phyloP scores from a whole-genome alignment of 1,140 invertebrate genomes.

The Pseudomyrmex cubaensis region DNA sequence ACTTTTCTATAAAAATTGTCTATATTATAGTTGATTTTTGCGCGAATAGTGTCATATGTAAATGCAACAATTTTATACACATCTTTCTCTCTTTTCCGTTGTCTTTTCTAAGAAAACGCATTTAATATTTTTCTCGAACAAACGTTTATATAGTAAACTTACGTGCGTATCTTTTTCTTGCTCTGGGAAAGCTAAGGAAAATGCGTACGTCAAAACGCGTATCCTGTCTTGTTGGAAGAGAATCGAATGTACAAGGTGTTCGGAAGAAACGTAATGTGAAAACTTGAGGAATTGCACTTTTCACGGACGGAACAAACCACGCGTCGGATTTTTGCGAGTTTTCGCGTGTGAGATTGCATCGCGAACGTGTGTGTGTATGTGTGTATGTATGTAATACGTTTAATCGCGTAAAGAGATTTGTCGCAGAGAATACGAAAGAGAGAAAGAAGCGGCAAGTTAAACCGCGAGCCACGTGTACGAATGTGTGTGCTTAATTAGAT shows the following conservation, averaged over 20 bases:
- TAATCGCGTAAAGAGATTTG: not conserved
- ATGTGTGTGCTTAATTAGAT: slow-evolving; percentile 70
- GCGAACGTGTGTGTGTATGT: slow-evolving; percentile 32
- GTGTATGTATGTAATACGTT: not conserved
- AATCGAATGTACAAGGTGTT: slow-evolving; percentile 5
- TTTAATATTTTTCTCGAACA: not conserved
- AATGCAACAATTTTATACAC: not conserved
- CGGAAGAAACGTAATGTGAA: not conserved
- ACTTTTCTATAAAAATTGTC: not conserved
- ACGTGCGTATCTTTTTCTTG: not conserved
- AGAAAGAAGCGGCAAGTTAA: not conserved
- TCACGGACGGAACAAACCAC: not conserved
- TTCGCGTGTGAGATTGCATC: slow-evolving; percentile 53
- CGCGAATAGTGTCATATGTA: not conserved
- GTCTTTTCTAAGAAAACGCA: not conserved
- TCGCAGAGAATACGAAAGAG: not conserved
- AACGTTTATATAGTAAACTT: not conserved
- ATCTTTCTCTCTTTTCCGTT: not conserved
- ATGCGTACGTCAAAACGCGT: not conserved
- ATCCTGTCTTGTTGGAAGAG: not conserved
- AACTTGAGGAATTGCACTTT: not conserved
- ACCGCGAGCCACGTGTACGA: not conserved
- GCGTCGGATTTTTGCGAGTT: slow-evolving; percentile 62
- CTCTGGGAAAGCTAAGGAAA: not conserved
- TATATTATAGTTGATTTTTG: not conserved